Evolutionary conservation across 2,888 invertebrate genomes (phyloP), one percentile per base, ranked within the genome.

Genomic region (Trissolcus brochymenae): DNA sequence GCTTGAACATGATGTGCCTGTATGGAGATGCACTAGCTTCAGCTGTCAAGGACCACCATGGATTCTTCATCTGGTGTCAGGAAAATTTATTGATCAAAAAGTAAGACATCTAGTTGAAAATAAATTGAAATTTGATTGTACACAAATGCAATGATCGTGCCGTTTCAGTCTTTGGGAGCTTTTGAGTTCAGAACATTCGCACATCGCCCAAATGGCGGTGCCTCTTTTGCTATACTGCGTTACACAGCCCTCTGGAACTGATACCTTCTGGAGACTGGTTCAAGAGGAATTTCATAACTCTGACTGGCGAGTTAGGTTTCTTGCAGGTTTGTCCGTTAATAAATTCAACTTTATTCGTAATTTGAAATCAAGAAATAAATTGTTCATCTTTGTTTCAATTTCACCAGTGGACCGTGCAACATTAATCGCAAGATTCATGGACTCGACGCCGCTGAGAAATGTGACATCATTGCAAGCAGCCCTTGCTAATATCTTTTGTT

Each of bases 41-140:
- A 85, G 95, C 96, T 0, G 93, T 97, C 0, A 94, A 95, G 74
- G 97, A 98, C 83, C 96, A 98, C 86, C 92, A 95, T 82, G 96
- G 97, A 64, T 96, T 98, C 90, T 94, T 98, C 74, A 96, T 97
- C 82, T 98, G 97, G 96, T 96, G 96, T 81, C 98, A 99, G 88
- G 97, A 98, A 89, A 98, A 98, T 89, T 90, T 97, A 43, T 91
- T 99, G 2, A 96, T 99, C 78, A 96, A 96, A 87, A 96, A 96
- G 97, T 97, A 72, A 9, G 60, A 49, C 2, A 29, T 29, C 9
- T 4, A 1, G 6, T 6, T 29, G 6, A 6, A 29, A 29, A 6
- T 4, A 4, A 21, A 21, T 2, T 21, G 21, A 21, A 21, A 21
- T 21, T 21, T 4, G 4, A 21, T 2, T 21, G 25, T 4, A 4